Conservation (phyloP, 2,797 vertebrate species). For the Benthosema pterotum region DNA sequence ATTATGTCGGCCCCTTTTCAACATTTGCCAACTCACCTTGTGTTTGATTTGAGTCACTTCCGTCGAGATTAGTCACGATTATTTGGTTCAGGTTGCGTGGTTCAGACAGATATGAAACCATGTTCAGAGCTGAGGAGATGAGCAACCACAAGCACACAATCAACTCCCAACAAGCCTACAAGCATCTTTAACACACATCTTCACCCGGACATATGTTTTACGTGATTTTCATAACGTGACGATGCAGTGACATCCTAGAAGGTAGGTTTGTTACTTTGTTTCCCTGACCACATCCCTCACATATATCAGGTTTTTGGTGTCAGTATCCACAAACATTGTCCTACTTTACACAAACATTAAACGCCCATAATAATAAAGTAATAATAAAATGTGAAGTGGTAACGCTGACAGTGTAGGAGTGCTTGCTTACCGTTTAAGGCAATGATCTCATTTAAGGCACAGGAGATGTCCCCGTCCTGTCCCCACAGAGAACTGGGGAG, state of each 20-base stretch:
- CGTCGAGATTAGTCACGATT: slow-evolving; percentile 76
- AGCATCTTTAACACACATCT: too few species aligned
- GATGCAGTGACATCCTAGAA: too few species aligned
- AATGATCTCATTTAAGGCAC: slow-evolving; percentile 80
- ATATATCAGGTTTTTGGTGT: too few species aligned
- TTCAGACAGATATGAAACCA: slow-evolving; percentile 79
- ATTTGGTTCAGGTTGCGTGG: slow-evolving; percentile 83
- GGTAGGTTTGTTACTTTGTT: too few species aligned
- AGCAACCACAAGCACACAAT: slow-evolving; percentile 4
- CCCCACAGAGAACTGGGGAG: slow-evolving; percentile 70
- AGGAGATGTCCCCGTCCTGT: slow-evolving; percentile 70
- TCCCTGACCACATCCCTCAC: too few species aligned
- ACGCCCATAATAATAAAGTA: too few species aligned
- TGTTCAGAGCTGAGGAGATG: slow-evolving; percentile 66
- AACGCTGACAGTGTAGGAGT: slow-evolving; percentile 27
- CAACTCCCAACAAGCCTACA: too few species aligned
- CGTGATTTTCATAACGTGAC: too few species aligned
- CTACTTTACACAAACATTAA: too few species aligned
- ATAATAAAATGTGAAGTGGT: too few species aligned
- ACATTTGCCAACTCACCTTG: not conserved
- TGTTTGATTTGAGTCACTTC: not conserved
- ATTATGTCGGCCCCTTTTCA: slow-evolving; percentile 8
- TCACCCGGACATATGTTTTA: too few species aligned
- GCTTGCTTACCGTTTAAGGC: slow-evolving; percentile 78
- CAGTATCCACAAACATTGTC: too few species aligned